Evolutionary conservation across 2,888 invertebrate genomes (phyloP), one percentile per base, ranked within the genome.

Genomic region (Xestia ashworthii): DNA sequence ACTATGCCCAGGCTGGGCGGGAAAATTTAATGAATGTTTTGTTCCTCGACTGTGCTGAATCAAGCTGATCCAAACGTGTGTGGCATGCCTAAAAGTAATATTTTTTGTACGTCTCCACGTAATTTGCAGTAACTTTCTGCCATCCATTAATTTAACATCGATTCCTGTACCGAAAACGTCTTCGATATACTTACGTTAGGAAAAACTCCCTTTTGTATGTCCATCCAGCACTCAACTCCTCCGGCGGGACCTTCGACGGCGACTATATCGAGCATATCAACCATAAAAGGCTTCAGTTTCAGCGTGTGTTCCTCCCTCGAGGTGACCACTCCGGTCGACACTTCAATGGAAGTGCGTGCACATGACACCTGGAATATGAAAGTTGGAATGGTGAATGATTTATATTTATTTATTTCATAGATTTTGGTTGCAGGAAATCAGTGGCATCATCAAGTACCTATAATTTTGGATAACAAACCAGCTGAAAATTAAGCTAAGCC

Each of bases 221-320:
- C 98, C 98, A 98, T 98, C 98, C 98, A 98, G 93, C 98, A 98
- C 88, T 98, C 97, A 0, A 98, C 97, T 0, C 97, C 97, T 6
- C 98, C 97, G 22, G 97, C 97, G 0, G 97, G 96, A 0, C 98
- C 97, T 41, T 97, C 97, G 0, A 98, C 98, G 0, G 97, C 97
- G 4, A 98, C 97, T 0, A 98, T 97, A 87, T 98, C 98, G 44
- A 98, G 92, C 98, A 98, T 98, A 84, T 98, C 98, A 0, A 97
- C 98, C 91, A 97, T 97, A 88, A 98, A 97, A 0, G 98, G 98
- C 87, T 97, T 97, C 86, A 97, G 95, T 81, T 95, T 96, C 19
- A 95, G 89, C 0, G 93, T 93, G 77, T 96, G 96, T 5, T 94
- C 90, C 67, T 95, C 94, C 44, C 91, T 88, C 3, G 86, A 84